phyloP scores from a whole-genome alignment of 2,113 vertebrate genomes.

The Anguilla japonica region DNA sequence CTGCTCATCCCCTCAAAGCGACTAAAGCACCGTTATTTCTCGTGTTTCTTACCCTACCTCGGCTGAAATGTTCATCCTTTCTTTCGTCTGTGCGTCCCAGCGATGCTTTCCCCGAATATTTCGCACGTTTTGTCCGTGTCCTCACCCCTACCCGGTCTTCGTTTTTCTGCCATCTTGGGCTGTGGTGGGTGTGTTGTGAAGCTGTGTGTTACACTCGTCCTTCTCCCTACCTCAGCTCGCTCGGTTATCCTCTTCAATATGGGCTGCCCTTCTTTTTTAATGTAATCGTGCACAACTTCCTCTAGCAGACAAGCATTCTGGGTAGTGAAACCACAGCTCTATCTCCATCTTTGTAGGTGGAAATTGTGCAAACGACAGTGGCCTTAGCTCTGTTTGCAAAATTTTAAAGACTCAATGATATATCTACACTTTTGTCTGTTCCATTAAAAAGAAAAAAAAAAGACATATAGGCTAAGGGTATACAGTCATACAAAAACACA shows the following conservation, averaged over 20 bases:
- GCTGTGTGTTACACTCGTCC: constrained; percentile 52
- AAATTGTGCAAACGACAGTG: neutral
- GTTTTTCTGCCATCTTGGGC: constrained; percentile 21
- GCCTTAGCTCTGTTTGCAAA: neutral
- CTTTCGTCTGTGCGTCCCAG: constrained; percentile 36
- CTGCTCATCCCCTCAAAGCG: constrained; percentile 32
- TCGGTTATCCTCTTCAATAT: constrained; percentile 56
- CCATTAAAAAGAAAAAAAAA: neutral
- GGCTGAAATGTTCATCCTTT: constrained; percentile 38
- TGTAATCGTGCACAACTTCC: constrained; percentile 67
- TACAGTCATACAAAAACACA: neutral
- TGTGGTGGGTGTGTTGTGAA: constrained; percentile 7
- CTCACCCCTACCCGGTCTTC: constrained; percentile 8
- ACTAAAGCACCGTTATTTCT: constrained; percentile 10
- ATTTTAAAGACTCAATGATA: neutral
- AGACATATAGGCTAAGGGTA: no score
- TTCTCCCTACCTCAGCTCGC: constrained; percentile 57
- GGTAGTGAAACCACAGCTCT: constrained; percentile 40
- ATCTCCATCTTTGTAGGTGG: constrained; percentile 22
- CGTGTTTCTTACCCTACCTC: constrained; percentile 66
- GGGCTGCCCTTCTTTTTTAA: constrained; percentile 66
- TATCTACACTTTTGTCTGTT: neutral
- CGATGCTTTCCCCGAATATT: constrained; percentile 36
- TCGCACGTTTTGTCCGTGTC: constrained; percentile 43
- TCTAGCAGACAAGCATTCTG: constrained; percentile 53